Conservation (phyloP, 2,113 vertebrate species). For the Lampris incognitus region DNA sequence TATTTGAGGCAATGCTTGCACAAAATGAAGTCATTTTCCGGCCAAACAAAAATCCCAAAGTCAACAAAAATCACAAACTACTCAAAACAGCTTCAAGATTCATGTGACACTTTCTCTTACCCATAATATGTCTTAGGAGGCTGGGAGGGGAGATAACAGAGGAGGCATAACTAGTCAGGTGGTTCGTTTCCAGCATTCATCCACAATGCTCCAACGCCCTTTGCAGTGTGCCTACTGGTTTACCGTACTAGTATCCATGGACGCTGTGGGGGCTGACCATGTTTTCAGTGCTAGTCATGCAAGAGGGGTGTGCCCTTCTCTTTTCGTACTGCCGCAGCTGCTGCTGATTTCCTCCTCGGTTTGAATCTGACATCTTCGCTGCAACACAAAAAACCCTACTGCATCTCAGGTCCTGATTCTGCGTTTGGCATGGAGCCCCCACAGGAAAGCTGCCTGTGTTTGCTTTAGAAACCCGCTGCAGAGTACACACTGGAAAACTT, state of each 20-base stretch:
- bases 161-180: slow-evolving; percentile 39
- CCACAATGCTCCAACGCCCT: no score
- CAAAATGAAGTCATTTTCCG: no score
- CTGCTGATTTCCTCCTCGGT: slow-evolving; percentile 55
- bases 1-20: no score
- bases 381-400: slow-evolving; percentile 38
- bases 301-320: slow-evolving; percentile 35
- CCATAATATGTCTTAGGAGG: slow-evolving; percentile 47
- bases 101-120: slow-evolving; percentile 29
- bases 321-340: slow-evolving; percentile 66
- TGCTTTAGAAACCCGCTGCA: slow-evolving; percentile 42
- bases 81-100: slow-evolving; percentile 9
- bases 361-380: slow-evolving; percentile 43
- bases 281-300: slow-evolving; percentile 51
- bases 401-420: slow-evolving; percentile 40
- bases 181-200: slow-evolving; percentile 28
- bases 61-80: no score
- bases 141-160: slow-evolving; percentile 47
- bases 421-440: slow-evolving; percentile 30
- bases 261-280: not conserved
- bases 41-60: no score
- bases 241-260: no score
- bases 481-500: slow-evolving; percentile 20
- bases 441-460: slow-evolving; percentile 11
- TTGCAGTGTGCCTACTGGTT: no score